Evolutionary conservation across 2,797 vertebrate genomes (phyloP).

Genomic region (Chrosomus eos): DNA sequence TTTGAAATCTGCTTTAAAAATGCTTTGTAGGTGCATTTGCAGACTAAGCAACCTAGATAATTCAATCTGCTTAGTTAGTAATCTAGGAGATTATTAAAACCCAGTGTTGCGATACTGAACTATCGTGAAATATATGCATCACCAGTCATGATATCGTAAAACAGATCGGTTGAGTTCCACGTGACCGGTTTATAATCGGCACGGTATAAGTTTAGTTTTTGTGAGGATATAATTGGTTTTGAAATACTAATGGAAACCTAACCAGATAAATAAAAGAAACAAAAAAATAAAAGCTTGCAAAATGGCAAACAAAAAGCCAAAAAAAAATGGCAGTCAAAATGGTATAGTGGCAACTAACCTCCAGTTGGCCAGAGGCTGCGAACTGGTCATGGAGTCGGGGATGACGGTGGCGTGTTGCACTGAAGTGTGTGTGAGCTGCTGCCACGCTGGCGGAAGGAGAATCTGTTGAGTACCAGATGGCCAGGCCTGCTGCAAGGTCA

Average conservation of each 20-base stretch:
- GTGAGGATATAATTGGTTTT: background rate
- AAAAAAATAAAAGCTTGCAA: background rate
- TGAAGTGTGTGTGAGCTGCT: conserved; percentile 97
- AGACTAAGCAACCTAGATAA: conserved; percentile 51
- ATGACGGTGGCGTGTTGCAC: conserved; percentile 95
- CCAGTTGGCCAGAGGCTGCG: conserved; percentile 94
- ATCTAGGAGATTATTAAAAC: conserved; percentile 50
- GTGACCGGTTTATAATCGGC: conserved; percentile 2
- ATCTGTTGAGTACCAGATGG: conserved; percentile 97
- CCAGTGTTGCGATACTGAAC: background rate
- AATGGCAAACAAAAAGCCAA: too few species aligned
- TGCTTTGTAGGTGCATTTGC: conserved; percentile 45
- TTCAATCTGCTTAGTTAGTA: conserved; percentile 52
- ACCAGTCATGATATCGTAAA: conserved; percentile 1
- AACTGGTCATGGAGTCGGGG: conserved; percentile 92
- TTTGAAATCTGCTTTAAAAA: background rate
- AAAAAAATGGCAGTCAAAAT: background rate
- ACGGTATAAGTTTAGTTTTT: background rate
- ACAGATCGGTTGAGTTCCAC: background rate
- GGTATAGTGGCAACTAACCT: conserved; percentile 79
- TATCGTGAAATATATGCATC: conserved; percentile 1
- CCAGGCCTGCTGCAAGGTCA: conserved; percentile 89
- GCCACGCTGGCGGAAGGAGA: conserved; percentile 95
- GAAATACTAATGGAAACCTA: background rate
- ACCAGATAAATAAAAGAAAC: conserved; percentile 7